Conservation (phyloP, 1,140 invertebrate species). For the Drosophila hydei region DNA sequence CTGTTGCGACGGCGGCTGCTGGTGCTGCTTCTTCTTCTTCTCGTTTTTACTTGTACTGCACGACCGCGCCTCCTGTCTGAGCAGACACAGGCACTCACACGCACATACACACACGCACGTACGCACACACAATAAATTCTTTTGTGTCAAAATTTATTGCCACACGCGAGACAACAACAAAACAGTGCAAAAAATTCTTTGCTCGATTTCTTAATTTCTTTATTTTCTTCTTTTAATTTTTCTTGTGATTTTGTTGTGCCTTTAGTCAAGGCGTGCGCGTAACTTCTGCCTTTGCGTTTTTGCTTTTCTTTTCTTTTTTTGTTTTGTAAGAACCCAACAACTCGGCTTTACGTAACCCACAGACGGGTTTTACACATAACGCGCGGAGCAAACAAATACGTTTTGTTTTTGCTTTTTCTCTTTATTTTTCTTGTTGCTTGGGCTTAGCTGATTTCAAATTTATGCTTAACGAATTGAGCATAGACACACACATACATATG, state of each 20-base stretch:
- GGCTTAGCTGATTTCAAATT: conserved; percentile 18
- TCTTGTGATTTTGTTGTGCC: conserved; percentile 33
- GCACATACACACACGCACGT: conserved; percentile 15
- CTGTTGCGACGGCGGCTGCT: conserved; percentile 17
- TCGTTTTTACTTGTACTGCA: conserved; percentile 54
- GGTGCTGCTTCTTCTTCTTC: conserved; percentile 21
- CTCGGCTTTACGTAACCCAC: conserved; percentile 77
- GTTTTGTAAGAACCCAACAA: conserved; percentile 77
- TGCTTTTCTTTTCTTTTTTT: conserved; percentile 38
- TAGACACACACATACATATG: conserved; percentile 5
- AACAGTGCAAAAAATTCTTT: conserved; percentile 55
- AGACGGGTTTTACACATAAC: conserved; percentile 53
- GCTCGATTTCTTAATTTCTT: conserved; percentile 46
- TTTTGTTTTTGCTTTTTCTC: conserved; percentile 4
- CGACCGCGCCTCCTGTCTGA: conserved; percentile 70
- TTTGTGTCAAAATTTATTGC: conserved; percentile 70
- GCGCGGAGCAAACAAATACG: conserved; percentile 19
- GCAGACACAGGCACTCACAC: conserved; percentile 16
- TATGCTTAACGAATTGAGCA: conserved; percentile 18
- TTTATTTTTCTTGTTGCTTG: background rate
- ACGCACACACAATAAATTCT: conserved; percentile 49
- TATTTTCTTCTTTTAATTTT: conserved; percentile 49
- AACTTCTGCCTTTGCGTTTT: conserved; percentile 62
- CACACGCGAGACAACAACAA: conserved; percentile 70
- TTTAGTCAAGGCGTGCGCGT: conserved; percentile 54